Evolutionary conservation across 2,888 invertebrate genomes (phyloP).

Genomic region (Ornithoptera alexandrae): DNA sequence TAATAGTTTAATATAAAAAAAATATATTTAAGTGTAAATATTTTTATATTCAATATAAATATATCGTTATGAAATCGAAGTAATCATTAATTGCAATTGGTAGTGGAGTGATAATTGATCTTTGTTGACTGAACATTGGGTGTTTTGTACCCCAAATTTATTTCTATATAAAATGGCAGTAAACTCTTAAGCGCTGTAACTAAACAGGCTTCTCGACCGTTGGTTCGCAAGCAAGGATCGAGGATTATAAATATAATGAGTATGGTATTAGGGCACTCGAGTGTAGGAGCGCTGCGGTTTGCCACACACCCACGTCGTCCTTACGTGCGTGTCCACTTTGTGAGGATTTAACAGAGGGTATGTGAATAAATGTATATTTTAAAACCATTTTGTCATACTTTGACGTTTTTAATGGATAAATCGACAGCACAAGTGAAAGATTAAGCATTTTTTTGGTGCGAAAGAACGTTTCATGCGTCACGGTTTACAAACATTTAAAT

Average conservation of each 20-base stretch:
- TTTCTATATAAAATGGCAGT: not conserved
- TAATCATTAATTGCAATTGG: no score
- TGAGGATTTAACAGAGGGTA: constrained; percentile 8
- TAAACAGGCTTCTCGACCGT: constrained; percentile 16
- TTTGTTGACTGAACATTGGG: no score
- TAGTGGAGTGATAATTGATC: no score
- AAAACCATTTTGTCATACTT: constrained; percentile 16
- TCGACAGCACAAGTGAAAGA: not conserved
- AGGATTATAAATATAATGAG: constrained; percentile 56
- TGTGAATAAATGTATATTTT: constrained; percentile 10
- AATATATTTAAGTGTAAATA: no score
- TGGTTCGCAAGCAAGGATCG: constrained; percentile 41
- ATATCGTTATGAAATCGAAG: no score
- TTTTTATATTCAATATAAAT: no score
- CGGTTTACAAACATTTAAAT: no score
- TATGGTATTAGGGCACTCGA: constrained; percentile 67
- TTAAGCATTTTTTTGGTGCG: no score
- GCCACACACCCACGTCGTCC: constrained; percentile 56
- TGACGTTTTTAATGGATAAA: constrained; percentile 12
- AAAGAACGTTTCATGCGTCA: no score
- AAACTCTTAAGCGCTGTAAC: constrained; percentile 16
- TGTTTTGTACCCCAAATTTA: no score
- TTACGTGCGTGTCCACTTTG: constrained; percentile 18
- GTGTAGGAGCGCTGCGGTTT: constrained; percentile 62
- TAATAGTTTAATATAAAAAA: no score